A percentile compares a stretch with the other conserved stretches of the same genome.
These are phyloP conservation scores for Sciurus niger DNA, from an alignment of 2,113 vertebrate genomes.

Conservation along the genomic window DNA sequence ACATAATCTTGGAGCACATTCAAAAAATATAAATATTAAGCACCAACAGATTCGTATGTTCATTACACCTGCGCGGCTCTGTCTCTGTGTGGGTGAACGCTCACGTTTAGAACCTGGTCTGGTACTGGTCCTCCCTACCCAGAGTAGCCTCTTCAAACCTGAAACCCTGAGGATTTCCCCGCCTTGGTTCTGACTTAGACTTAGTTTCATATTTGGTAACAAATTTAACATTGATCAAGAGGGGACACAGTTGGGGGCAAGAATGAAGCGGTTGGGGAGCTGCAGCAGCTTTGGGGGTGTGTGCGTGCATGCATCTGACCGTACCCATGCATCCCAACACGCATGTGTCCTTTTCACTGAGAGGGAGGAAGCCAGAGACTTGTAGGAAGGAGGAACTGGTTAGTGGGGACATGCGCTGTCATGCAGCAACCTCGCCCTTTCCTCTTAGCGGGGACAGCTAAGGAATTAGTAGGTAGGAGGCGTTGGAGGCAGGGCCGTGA, in stretches of 20 bases:
- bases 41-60: background rate
- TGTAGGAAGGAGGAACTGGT: background rate
- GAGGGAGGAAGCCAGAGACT: background rate
- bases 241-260: background rate
- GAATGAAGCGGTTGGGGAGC: background rate
- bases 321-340: no score
- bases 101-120: background rate
- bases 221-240: background rate
- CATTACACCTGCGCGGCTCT: background rate
- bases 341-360: background rate
- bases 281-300: no score
- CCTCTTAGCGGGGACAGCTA: background rate
- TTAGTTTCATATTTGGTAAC: background rate
- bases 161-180: background rate
- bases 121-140: background rate
- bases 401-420: background rate
- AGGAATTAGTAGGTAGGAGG: background rate
- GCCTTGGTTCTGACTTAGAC: background rate
- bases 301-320: accelerated
- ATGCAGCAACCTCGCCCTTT: background rate
- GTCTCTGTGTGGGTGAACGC: background rate
- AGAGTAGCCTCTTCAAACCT: background rate
- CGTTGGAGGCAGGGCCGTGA: background rate
- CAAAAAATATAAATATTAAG: background rate
- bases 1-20: constrained; percentile 5